Conservation (phyloP, 2,888 invertebrate genomes). For the Kuschelorhynchus macadamiae region DNA sequence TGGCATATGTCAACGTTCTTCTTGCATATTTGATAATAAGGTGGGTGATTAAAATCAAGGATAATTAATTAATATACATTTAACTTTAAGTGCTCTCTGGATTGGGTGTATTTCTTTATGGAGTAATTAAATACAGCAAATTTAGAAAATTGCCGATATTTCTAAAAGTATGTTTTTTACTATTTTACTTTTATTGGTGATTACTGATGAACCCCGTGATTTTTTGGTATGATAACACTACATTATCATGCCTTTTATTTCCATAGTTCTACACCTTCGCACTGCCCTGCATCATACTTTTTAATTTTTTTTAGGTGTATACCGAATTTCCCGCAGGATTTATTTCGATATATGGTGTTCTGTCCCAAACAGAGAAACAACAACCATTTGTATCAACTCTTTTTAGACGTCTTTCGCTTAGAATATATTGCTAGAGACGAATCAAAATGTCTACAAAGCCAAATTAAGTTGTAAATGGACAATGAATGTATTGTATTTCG, state of each 20-base stretch:
- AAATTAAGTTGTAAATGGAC: slow-evolving; percentile 1
- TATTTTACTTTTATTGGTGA: not conserved
- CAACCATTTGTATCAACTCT: not conserved
- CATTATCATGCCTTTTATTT: no score
- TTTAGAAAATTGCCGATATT: not conserved
- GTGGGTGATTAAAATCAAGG: not conserved
- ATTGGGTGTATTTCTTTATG: not conserved
- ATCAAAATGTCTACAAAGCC: slow-evolving; percentile 7
- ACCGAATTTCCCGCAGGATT: slow-evolving; percentile 7
- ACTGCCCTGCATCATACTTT: no score
- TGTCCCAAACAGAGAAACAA: slow-evolving; percentile 2
- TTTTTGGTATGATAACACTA: no score
- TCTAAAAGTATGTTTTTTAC: not conserved
- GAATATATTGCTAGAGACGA: not conserved
- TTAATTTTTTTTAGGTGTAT: slow-evolving; percentile 1
- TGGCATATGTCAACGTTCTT: no score
- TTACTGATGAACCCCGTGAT: no score
- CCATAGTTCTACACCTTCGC: no score
- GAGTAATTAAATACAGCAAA: not conserved
- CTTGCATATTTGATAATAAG: not conserved
- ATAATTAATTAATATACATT: not conserved
- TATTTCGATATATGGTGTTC: slow-evolving; percentile 10
- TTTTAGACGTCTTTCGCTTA: slow-evolving; percentile 5
- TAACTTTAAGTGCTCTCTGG: not conserved
- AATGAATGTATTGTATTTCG: no score